Conservation (phyloP, 2,888 invertebrate species). For the Drosophila colorata region DNA sequence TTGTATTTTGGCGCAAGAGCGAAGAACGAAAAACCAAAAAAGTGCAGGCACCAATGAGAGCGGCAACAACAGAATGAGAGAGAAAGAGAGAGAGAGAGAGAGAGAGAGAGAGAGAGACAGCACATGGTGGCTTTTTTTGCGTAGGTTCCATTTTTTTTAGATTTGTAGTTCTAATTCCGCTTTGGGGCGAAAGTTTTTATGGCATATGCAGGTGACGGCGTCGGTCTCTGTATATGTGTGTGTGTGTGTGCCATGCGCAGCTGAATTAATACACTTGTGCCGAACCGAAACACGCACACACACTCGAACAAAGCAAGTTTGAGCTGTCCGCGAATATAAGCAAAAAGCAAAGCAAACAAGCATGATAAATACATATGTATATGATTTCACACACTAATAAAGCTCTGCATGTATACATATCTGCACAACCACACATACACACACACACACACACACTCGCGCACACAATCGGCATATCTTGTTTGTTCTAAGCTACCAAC, state of each 20-base stretch:
- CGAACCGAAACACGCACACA: conserved; percentile 33
- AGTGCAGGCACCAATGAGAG: conserved; percentile 38
- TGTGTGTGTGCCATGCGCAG: conserved; percentile 45
- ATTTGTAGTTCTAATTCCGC: conserved; percentile 23
- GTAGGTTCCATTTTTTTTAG: conserved; percentile 28
- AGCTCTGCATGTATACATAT: conserved; percentile 5
- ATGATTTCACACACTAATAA: conserved; percentile 18
- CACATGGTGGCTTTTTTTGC: conserved; percentile 7
- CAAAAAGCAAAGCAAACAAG: conserved; percentile 72
- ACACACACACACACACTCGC: conserved; percentile 15
- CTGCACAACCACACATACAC: conserved; percentile 26
- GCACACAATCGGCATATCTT: conserved; percentile 60
- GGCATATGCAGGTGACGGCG: conserved; percentile 39
- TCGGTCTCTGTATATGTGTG: conserved; percentile 4
- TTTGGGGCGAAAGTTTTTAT: conserved; percentile 37
- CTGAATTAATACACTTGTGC: conserved; percentile 70
- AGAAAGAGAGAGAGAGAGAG: neutral
- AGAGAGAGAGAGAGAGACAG: neutral
- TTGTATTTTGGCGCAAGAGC: conserved; percentile 51
- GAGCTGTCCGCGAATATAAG: conserved; percentile 47
- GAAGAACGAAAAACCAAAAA: conserved; percentile 49
- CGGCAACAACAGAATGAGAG: neutral
- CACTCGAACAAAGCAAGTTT: conserved; percentile 35
- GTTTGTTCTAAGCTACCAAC: conserved; percentile 74
- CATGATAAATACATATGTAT: conserved; percentile 47